Conservation (phyloP, 2,888 invertebrate genomes). For the Melangyna quadrimaculata region DNA sequence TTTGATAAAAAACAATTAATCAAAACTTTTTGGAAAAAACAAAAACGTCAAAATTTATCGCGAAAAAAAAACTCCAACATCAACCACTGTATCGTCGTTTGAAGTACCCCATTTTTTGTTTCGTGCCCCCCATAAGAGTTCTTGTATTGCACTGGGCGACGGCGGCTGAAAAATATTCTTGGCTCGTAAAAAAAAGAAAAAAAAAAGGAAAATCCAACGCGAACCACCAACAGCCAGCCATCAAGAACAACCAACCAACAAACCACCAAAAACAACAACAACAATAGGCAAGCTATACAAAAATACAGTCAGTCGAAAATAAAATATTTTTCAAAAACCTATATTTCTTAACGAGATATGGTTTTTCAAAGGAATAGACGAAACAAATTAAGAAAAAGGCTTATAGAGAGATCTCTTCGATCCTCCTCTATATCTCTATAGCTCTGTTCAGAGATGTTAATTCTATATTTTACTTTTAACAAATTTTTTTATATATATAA, state of each 20-base stretch:
- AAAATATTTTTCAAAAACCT: constrained; percentile 22
- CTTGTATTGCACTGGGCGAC: constrained; percentile 68
- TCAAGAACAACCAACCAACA: constrained; percentile 22
- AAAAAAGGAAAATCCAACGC: constrained; percentile 2
- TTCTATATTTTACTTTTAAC: constrained; percentile 42
- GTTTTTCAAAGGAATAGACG: not conserved
- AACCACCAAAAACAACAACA: constrained; percentile 20
- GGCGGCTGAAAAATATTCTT: constrained; percentile 61
- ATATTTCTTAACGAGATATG: not conserved
- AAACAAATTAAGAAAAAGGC: constrained; percentile 16
- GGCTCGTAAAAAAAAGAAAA: constrained; percentile 46
- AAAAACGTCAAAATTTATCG: constrained; percentile 25
- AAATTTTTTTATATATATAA: constrained; percentile 1
- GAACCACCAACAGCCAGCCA: constrained; percentile 19
- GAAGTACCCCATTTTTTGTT: constrained; percentile 62
- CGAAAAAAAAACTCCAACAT: constrained; percentile 43
- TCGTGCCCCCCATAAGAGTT: constrained; percentile 71
- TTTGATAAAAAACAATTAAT: not conserved
- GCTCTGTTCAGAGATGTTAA: constrained; percentile 20
- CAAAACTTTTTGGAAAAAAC: not conserved
- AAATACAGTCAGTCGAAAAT: constrained; percentile 24
- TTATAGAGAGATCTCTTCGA: constrained; percentile 17
- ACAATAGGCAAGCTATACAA: constrained; percentile 10
- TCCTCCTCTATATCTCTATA: constrained; percentile 17
- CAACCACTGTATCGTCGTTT: constrained; percentile 49